A percentile compares a stretch with the other conserved stretches of the same genome.
These are phyloP conservation scores for Trachymyrmex cornetzi DNA, from an alignment of 1,140 invertebrate species.

Conservation along the genomic window DNA sequence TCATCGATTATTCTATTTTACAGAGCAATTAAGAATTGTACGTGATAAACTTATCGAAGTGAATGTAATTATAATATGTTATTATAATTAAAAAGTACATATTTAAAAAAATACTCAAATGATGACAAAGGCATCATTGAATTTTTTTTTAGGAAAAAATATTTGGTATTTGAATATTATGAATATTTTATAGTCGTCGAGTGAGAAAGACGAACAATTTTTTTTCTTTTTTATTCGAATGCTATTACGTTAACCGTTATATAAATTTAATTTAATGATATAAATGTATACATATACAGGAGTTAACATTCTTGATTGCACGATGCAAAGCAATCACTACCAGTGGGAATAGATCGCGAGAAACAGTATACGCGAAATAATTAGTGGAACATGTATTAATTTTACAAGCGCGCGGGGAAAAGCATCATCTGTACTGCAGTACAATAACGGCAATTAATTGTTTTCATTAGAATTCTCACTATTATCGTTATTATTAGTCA, in stretches of 20 bases:
- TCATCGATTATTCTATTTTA: neutral
- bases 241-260: neutral
- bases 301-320: conserved; percentile 28
- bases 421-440: conserved; percentile 38
- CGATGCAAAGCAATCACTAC: conserved; percentile 37
- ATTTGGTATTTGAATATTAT: neutral
- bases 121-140: neutral
- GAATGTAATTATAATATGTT: neutral
- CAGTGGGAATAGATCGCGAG: conserved; percentile 24
- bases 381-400: conserved; percentile 58
- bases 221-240: neutral
- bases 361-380: conserved; percentile 40
- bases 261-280: conserved; percentile 21
- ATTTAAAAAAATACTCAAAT: neutral
- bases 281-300: neutral
- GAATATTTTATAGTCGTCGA: neutral
- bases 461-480: conserved; percentile 22
- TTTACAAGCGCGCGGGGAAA: conserved; percentile 23
- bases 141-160: neutral
- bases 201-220: neutral
- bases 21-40: conserved; percentile 13
- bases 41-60: neutral
- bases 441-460: conserved; percentile 29
- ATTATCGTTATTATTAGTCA: conserved; percentile 66
- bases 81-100: neutral